Base-by-base conservation (phyloP, 2,797 vertebrate species). In the Epinephelus malabaricus region DNA sequence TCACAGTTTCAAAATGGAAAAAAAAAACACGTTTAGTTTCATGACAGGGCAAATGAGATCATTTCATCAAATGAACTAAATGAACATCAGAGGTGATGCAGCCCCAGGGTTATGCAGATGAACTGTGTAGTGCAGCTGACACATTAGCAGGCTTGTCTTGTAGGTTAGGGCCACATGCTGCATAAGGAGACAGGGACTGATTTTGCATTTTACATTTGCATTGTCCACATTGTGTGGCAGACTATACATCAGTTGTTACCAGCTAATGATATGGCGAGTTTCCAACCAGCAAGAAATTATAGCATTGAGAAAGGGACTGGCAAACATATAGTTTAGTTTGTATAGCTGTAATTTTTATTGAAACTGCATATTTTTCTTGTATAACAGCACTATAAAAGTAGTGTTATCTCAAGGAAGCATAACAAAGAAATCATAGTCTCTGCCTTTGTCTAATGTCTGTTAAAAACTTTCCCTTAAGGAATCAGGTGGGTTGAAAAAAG, bases 51-150 rank as follows among this genome's bases (percentile, higher is more conserved):
- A 90, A 91, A 92, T 87, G 83, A 88, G 83, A 88, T 70, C 83
- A 81, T 89, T 88, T 89, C 81, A 85, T 78, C 59, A 79, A 86
- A 69, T 51, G 47, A 82, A 59, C 63, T 80, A 85, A 85, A 85
- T 83, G 86, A 87, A 78, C 82, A 87, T 72, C 17, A 15, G 79
- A 81, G 86, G 78, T 86, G 90, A 88, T 86, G 74, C 69, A 69
- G 76, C 90, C 83, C 54, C 61, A 10, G 85, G 90, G 79, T 85
- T 88, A 84, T 81, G 87, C 85, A 88, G 84, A 93, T 76, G 79
- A 90, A 79, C 76, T 71, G 40, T 34, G 65, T 74, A 73, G 62
- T 78, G 78, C 68, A 80, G 73, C 47, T n/a, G 49, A 69, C 69
- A 75, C 88, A 78, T 90, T 82, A 76, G 74, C 76, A n/a, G 73